Base-by-base conservation (phyloP, 1,140 invertebrate genomes). In the Sycobia sp. region DNA sequence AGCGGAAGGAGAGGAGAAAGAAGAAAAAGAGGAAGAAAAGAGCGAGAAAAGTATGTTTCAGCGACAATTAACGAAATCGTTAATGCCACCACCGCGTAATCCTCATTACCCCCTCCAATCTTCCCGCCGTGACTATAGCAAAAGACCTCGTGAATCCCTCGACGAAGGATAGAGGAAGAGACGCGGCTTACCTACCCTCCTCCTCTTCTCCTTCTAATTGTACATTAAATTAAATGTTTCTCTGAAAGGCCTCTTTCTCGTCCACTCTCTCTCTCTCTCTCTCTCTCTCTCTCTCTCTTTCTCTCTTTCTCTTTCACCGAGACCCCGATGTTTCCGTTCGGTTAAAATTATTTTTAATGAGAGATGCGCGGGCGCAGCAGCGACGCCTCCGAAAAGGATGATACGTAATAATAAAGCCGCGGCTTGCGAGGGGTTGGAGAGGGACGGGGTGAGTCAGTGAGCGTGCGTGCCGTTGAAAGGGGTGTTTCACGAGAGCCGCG, bases 291-390 rank as follows among this genome's bases (percentile, higher is more conserved):
- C 38, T 32, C 16, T 16, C 3, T 34, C 34, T 36, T 18, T 38
- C 34, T n/a, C n/a, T n/a, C n/a, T n/a, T n/a, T n/a, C n/a, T n/a
- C n/a, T n/a, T n/a, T n/a, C n/a, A n/a, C n/a, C n/a, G n/a, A n/a
- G n/a, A n/a, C n/a, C n/a, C n/a, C n/a, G n/a, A n/a, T n/a, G n/a
- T n/a, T n/a, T 46, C 50, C 41, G 47, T 65, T 55, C 20, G 23
- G 34, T 34, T 8, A 22, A 61, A 65, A 67, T 67, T 67, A 67
- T 61, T 67, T 67, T 67, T 67, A 67, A 67, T 67, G 66, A 66
- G 65, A 54, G 20, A 23, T 55, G 23, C 55, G 18, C 36, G 36
- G 9, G n/a, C n/a, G n/a, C n/a, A n/a, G n/a, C n/a, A n/a, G n/a
- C n/a, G n/a, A n/a, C n/a, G n/a, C n/a, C n/a, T n/a, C n/a, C n/a